Evolutionary conservation across 2,113 vertebrate genomes (phyloP), one percentile per base, ranked within the genome.

Genomic region (Sterna hirundo): DNA sequence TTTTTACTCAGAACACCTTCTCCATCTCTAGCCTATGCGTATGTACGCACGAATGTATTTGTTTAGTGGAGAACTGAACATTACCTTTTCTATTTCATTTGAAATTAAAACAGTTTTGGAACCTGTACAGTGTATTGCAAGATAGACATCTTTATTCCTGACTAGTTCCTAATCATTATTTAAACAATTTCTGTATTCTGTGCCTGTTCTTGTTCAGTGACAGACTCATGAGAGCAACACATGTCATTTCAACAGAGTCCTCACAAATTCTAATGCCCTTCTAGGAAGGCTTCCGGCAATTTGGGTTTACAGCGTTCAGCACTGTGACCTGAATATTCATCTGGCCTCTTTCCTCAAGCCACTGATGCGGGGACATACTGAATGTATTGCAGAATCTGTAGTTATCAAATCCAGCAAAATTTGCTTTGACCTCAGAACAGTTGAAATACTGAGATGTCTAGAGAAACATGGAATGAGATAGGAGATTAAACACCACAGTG

Each of bases 321-420:
- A 82, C 84, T 93, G 78, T 94, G 94, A 97, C 88, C 94, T 88
- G 62, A 95, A 97, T 97, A 94, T 89, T 96, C 91, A 84, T 92
- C 68, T 94, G 91, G 88, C 86, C 54, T 94, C 77, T 91, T 94
- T 93, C 72, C 69, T 91, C 78, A 70, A 95, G 86, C 62, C 78
- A 80, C 61, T 69, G 66, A 40, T 69, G 78, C 60, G 65, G 44
- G 66, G 72, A 46, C 54, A 42, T 40, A 46, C 5, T 66, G 81
- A 74, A 84, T 85, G 54, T 57, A 32, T 65, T 94, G 77, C 83
- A 70, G 72, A 88, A 71, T 89, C 66, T 85, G 47, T 84, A 38
- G 49, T 62, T 72, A 65, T 7, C 44, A 87, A 86, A 92, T 61
- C 36, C 66, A 77, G 70, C 40, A 85, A 89, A 89, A 93, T 84